Conservation (phyloP, 1,140 invertebrate species). For the Drosophila kohkoa region DNA sequence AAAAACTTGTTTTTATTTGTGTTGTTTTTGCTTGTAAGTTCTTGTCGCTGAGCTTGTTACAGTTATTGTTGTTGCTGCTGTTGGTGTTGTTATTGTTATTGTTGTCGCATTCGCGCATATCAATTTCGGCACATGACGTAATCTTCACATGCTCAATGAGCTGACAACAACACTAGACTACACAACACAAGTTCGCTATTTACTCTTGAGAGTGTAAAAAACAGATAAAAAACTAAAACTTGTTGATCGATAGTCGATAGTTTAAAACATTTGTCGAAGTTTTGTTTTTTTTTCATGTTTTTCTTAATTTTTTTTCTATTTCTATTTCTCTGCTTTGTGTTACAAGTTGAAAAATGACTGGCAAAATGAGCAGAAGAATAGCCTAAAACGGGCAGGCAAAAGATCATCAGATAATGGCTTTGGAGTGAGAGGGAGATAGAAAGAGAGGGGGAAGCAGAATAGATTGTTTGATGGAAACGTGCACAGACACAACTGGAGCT, state of each 20-base stretch:
- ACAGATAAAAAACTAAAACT: conserved; percentile 61
- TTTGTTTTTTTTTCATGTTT: not conserved
- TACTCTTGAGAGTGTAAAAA: conserved; percentile 73
- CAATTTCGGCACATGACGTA: conserved; percentile 82
- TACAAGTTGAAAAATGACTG: conserved; percentile 24
- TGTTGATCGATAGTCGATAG: not conserved
- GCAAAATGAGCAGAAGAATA: conserved; percentile 21
- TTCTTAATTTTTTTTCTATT: not conserved
- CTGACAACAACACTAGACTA: conserved; percentile 36
- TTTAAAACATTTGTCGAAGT: not conserved
- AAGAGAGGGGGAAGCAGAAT: not conserved
- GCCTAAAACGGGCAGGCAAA: conserved; percentile 24
- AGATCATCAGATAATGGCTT: not conserved
- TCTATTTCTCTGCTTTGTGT: not conserved
- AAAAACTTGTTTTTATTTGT: conserved; percentile 40
- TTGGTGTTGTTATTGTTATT: conserved; percentile 44
- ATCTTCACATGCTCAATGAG: conserved; percentile 77
- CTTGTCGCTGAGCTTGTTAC: conserved; percentile 56
- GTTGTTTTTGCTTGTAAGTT: conserved; percentile 54
- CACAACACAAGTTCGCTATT: conserved; percentile 37
- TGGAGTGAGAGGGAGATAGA: not conserved
- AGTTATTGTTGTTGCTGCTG: conserved; percentile 43
- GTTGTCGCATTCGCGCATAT: conserved; percentile 71
- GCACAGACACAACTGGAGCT: conserved; percentile 2
- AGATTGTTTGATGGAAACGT: conserved; percentile 24